phyloP scores from a whole-genome alignment of 2,888 invertebrate species.

The Gnatocerus cornutus region DNA sequence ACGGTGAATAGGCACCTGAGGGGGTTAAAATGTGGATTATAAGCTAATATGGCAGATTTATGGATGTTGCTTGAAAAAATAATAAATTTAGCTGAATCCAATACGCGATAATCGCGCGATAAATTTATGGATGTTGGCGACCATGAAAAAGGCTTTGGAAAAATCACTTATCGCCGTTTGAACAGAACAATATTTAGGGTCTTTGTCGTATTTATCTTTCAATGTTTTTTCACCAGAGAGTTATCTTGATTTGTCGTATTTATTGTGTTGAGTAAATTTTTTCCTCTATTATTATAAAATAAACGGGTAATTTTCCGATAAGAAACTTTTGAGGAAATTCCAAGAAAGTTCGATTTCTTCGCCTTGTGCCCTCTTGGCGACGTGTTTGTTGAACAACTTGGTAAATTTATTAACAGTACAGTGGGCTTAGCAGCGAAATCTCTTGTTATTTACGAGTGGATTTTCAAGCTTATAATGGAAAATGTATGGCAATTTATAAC shows the following conservation, averaged over 20 bases:
- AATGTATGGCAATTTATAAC: conserved; percentile 52
- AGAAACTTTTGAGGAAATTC: no score
- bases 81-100: conserved; percentile 20
- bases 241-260: no score
- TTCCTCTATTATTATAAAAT: no score
- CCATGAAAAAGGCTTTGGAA: neutral
- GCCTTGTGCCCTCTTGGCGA: neutral
- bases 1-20: neutral
- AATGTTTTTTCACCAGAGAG: no score
- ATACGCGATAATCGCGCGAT: conserved; percentile 19
- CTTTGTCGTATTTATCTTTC: no score
- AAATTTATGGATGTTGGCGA: conserved; percentile 8
- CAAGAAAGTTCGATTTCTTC: conserved; percentile 3
- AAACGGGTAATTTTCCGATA: no score
- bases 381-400: conserved; percentile 34
- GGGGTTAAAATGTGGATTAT: conserved; percentile 9
- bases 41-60: conserved; percentile 29
- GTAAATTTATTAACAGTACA: conserved; percentile 39
- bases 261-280: no score
- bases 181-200: no score
- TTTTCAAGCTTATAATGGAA: conserved; percentile 52
- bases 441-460: conserved; percentile 53
- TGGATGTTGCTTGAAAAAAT: conserved; percentile 25
- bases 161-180: neutral
- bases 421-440: conserved; percentile 48